These are phyloP conservation scores for Anneissia japonica DNA, from an alignment of 35 echinoderm and acorn worm genomes.

Conservation along the genomic window DNA sequence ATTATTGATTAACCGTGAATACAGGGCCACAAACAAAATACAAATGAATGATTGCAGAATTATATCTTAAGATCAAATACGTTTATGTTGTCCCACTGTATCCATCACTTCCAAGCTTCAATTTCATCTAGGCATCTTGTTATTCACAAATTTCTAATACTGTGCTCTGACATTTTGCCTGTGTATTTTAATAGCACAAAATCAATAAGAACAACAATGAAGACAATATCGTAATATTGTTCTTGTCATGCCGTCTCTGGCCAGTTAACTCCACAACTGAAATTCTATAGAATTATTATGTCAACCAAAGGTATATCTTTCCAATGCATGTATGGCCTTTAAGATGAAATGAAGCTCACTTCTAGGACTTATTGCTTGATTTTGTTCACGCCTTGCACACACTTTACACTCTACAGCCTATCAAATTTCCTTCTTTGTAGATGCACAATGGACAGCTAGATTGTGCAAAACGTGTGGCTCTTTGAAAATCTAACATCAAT, in stretches of 20 bases:
- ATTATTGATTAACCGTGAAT: no score
- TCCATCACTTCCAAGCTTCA: background rate
- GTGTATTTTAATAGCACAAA: background rate
- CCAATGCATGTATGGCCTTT: background rate
- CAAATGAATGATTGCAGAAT: no score
- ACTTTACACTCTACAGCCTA: background rate
- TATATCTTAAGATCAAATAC: no score
- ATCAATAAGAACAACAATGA: background rate
- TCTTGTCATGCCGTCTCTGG: background rate
- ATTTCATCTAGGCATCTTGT: no score
- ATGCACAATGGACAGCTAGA: background rate
- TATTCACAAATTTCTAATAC: background rate
- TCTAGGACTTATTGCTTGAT: background rate
- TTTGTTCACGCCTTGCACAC: background rate
- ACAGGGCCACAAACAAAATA: no score
- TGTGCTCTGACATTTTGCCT: background rate
- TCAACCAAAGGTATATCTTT: background rate
- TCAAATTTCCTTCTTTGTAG: background rate
- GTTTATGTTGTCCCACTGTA: no score
- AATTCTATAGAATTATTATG: background rate
- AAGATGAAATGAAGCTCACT: background rate
- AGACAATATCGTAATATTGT: background rate
- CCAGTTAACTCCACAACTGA: background rate
- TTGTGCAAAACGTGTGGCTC: background rate
- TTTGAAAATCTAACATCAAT: background rate